phyloP scores from a whole-genome alignment of 2,888 invertebrate genomes.

The Biston stratarius region DNA sequence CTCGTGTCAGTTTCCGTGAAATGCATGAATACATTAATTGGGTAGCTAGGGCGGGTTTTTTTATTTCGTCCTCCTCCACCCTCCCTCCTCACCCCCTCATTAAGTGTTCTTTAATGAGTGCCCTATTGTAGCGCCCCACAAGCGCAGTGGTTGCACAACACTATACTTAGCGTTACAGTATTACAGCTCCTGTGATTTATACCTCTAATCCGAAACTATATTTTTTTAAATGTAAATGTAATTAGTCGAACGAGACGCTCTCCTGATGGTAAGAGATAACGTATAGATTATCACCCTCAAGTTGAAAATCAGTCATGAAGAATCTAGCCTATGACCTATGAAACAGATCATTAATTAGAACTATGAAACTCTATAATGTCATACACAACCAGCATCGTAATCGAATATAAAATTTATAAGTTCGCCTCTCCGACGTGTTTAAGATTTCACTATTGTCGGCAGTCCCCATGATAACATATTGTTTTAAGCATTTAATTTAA shows the following conservation, averaged over 20 bases:
- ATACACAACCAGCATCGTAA: neutral
- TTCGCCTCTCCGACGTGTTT: too few relatives aligned
- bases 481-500: too few relatives aligned
- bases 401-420: too few relatives aligned
- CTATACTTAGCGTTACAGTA: conserved; percentile 5
- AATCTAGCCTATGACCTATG: too few relatives aligned
- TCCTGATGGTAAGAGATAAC: too few relatives aligned
- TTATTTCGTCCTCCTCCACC: conserved; percentile 53
- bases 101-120: conserved; percentile 68
- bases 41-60: conserved; percentile 52
- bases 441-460: too few relatives aligned
- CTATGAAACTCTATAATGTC: neutral
- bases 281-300: too few relatives aligned
- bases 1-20: conserved; percentile 46
- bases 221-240: too few relatives aligned
- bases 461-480: too few relatives aligned
- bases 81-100: conserved; percentile 50
- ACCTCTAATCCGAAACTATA: too few relatives aligned
- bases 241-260: too few relatives aligned
- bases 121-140: conserved; percentile 30
- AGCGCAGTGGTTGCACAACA: conserved; percentile 16
- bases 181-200: neutral
- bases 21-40: conserved; percentile 61
- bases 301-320: too few relatives aligned
- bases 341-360: neutral